Base-by-base conservation (phyloP, 2,888 invertebrate species). In the Tenthredo livida region DNA sequence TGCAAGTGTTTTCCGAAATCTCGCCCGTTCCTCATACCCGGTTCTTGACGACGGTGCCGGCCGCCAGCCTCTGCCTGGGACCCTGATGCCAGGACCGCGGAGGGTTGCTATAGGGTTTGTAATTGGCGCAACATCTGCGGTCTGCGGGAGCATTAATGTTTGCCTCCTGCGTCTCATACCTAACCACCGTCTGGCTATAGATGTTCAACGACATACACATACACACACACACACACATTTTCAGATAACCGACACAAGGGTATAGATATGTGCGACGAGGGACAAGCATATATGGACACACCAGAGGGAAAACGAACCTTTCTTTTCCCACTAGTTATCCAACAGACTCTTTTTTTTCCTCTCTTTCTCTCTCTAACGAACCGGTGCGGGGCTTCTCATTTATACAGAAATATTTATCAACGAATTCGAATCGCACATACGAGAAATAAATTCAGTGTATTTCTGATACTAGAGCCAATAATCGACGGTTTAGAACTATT, bases 101-200 rank as follows among this genome's bases (percentile, higher is more conserved):
- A 50, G 77, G 77, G 77, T 29, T 25, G 43, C 54, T 89, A 88
- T 90, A 91, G 91, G 93, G 91, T 91, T 92, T 93, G 93, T 93
- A 93, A 93, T 92, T 93, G 93, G 92, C 90, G 92, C 91, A 92
- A 92, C 93, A 93, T 93, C 93, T 93, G 93, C 90, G 92, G 92
- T 92, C 91, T 91, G 90, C 89, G 91, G 91, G 91, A 90, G 91
- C 92, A 92, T 93, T 93, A 92, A 92, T 93, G 93, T 92, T 91
- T 91, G 90, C 90, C 90, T 88, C 90, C 90, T 90, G 86, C 87
- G 65, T 70, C 83, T 67, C 54, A 15, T 77, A 77, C 77, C 54
- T 21, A 77, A 25, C 77, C 50, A 47, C 77, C 77, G 29, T 5
- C 33, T n/a, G 25, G 50, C 77, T 50, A 29, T 67, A 17, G 29